These are phyloP conservation scores for Trichopoda pennipes DNA, from an alignment of 2,888 invertebrate species.

Conservation along the genomic window DNA sequence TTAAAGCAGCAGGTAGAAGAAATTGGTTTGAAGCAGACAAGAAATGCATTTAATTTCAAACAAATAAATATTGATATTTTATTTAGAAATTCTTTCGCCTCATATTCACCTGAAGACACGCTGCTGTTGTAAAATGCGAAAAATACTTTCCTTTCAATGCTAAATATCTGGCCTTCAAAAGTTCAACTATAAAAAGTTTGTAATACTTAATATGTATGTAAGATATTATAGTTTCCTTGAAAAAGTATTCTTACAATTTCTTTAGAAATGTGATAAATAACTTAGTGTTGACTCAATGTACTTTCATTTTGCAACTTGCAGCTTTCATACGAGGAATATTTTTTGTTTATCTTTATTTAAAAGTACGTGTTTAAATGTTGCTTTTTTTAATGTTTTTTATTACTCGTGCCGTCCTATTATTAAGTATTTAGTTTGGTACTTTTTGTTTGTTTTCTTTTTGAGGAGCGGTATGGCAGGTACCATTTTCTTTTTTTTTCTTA, in stretches of 20 bases:
- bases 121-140: slow-evolving; percentile 20
- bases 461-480: not conserved
- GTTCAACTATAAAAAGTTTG: slow-evolving; percentile 50
- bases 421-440: slow-evolving; percentile 33
- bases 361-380: slow-evolving; percentile 52
- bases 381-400: slow-evolving; percentile 61
- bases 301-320: not conserved
- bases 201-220: slow-evolving; percentile 19
- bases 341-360: slow-evolving; percentile 16
- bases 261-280: not conserved
- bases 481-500: slow-evolving; percentile 6
- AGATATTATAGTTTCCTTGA: slow-evolving; percentile 41
- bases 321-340: not conserved
- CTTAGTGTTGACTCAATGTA: slow-evolving; percentile 9
- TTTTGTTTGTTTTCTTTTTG: not conserved
- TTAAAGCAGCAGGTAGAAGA: not conserved
- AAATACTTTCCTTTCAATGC: slow-evolving; percentile 59
- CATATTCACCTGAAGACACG: slow-evolving; percentile 49
- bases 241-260: slow-evolving; percentile 17
- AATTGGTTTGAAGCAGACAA: not conserved
- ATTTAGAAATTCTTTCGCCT: slow-evolving; percentile 27
- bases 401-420: slow-evolving; percentile 18
- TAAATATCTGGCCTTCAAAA: slow-evolving; percentile 62
- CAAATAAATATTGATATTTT: slow-evolving; percentile 46
- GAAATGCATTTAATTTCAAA: not conserved